Percentiles rank a stretch among this genome's conserved stretches.
These are phyloP conservation scores for Eudemis profundana DNA, from an alignment of 2,888 invertebrate genomes.

Conservation along the genomic window DNA sequence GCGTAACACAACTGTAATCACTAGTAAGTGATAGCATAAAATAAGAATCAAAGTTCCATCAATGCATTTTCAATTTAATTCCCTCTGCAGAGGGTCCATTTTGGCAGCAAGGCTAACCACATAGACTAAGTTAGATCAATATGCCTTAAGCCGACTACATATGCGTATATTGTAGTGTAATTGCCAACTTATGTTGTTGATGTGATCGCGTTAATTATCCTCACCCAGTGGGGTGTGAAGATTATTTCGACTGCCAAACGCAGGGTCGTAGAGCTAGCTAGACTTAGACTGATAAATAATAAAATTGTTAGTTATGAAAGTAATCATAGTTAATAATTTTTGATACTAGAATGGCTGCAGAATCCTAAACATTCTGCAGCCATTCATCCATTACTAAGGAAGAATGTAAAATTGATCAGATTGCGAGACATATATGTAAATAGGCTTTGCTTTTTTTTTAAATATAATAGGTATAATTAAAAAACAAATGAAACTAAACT, in stretches of 20 bases:
- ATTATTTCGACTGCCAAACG: constrained; percentile 76
- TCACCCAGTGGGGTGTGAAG: constrained; percentile 69
- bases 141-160: constrained; percentile 63
- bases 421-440: no score
- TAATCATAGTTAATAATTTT: no score
- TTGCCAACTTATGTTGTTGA: constrained; percentile 77
- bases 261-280: constrained; percentile 51
- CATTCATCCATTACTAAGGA: no score
- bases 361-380: no score
- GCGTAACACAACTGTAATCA: constrained; percentile 6
- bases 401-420: no score
- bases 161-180: constrained; percentile 64
- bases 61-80: not conserved
- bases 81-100: not conserved
- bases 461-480: no score
- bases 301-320: not conserved
- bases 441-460: no score
- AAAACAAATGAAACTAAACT: no score
- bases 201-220: constrained; percentile 73
- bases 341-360: no score
- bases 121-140: constrained; percentile 47
- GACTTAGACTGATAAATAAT: constrained; percentile 2
- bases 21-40: constrained; percentile 15
- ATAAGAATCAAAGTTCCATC: constrained; percentile 12
- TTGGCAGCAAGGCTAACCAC: constrained; percentile 8